Conservation (phyloP, 2,797 vertebrate species). For the Brachymystax lenok region DNA sequence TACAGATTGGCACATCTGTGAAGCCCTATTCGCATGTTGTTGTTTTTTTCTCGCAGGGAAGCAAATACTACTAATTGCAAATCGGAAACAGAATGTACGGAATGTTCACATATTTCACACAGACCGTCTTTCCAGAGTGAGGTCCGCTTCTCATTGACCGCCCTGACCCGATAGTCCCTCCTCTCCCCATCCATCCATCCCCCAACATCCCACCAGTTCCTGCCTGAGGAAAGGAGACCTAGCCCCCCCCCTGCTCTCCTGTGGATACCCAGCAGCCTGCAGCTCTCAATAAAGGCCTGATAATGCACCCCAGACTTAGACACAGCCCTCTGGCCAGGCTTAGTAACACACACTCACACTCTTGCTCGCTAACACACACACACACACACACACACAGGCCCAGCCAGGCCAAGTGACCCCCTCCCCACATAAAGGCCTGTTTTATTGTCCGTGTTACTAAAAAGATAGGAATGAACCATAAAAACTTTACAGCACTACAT, state of each 20-base stretch:
- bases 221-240: not conserved
- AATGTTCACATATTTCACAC: conserved; percentile 9
- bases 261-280: conserved; percentile 22
- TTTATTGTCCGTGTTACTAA: conserved; percentile 59
- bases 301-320: conserved; percentile 43
- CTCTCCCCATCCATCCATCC: not conserved
- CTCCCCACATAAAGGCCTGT: conserved; percentile 38
- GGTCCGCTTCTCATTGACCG: conserved; percentile 1
- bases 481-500: conserved; percentile 58
- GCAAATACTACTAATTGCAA: not conserved
- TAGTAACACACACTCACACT: conserved; percentile 12
- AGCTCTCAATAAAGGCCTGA: conserved; percentile 38
- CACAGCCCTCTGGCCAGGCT: not conserved
- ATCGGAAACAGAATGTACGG: conserved; percentile 14
- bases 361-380: conserved; percentile 16
- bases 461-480: conserved; percentile 68
- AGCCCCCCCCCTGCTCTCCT: conserved; percentile 1
- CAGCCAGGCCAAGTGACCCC: conserved; percentile 45
- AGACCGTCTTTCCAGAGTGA: not conserved
- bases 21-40: not conserved
- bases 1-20: not conserved
- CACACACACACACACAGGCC: conserved; percentile 17
- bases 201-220: conserved; percentile 3
- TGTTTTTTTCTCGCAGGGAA: not conserved
- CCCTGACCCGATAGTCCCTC: not conserved